Base-by-base conservation (phyloP, 2,113 vertebrate species). In the Podiceps cristatus region DNA sequence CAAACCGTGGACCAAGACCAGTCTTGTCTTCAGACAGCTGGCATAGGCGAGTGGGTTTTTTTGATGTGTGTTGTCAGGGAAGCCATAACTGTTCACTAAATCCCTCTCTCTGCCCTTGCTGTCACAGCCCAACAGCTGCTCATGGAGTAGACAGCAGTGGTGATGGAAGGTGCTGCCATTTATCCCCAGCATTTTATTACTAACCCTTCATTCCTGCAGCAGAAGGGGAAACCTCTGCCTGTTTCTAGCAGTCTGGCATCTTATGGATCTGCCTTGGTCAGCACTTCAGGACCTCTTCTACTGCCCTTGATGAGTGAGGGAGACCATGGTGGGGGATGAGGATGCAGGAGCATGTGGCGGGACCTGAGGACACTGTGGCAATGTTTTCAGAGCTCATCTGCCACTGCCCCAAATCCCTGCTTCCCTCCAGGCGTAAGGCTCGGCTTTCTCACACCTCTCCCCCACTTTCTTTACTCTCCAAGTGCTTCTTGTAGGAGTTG, bases 361-460 rank as follows among this genome's bases (percentile, higher is more conserved):
- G n/a, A 67, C 47, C 64, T 33, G 42, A 77, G 77, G 69, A 78
- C 49, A 22, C 25, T 16, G 6, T 45, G 33, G 27, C 20, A 33
- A 13, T 18, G 29, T 75, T 64, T 75, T 29, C 50, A 90, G 86
- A 75, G 23, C 66, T 94, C 52, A 18, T 87, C 60, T 85, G 60
- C 17, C 25, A 10, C 18, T 60, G 89, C 35, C 62, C 52, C 37
- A 50, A 17, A 77, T 95, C n/a, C 63, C 25, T 53, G 3, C 64
- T 92, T 71, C 88, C 47, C 55, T 69, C 68, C 85, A 94, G 45
- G 49, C 24, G 0, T n/a, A 75, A 0, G 5, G 63, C 63, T 96
- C 95, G 83, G 75, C 67, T 90, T 94, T 95, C 88, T 95, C 83
- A 88, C 92, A 95, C 90, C 82, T 95, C 92, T 88, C 92, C 68